Percentiles rank a stretch among this genome's conserved stretches.
These are phyloP conservation scores for Nemapogon koenigi DNA, from an alignment of 2,888 invertebrate species.

Conservation along the genomic window DNA sequence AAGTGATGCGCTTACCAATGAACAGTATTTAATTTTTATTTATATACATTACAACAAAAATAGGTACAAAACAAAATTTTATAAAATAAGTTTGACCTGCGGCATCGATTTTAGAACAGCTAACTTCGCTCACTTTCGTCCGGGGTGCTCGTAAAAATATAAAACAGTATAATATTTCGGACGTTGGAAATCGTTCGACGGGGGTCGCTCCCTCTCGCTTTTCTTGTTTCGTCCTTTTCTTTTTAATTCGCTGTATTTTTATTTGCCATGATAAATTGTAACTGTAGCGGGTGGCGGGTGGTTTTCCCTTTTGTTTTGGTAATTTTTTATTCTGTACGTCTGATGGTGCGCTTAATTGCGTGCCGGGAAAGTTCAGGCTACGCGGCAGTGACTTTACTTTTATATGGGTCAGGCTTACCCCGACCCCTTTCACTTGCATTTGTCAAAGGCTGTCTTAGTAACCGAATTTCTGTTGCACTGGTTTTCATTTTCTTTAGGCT, in stretches of 20 bases:
- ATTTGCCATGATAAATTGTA: slow-evolving; percentile 65
- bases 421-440: slow-evolving; percentile 42
- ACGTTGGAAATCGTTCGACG: slow-evolving; percentile 26
- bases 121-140: slow-evolving; percentile 24
- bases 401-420: slow-evolving; percentile 43
- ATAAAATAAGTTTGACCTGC: too few relatives aligned
- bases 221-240: slow-evolving; percentile 55
- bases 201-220: slow-evolving; percentile 41
- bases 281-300: slow-evolving; percentile 32
- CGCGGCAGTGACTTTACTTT: too few relatives aligned
- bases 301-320: slow-evolving; percentile 54
- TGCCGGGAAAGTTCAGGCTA: too few relatives aligned
- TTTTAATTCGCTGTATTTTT: slow-evolving; percentile 62
- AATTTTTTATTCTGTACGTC: slow-evolving; percentile 52
- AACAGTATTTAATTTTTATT: too few relatives aligned
- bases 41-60: too few relatives aligned
- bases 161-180: slow-evolving; percentile 41
- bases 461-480: background rate
- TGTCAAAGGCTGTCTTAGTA: slow-evolving; percentile 5
- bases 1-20: too few relatives aligned
- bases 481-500: too few relatives aligned
- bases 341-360: slow-evolving; percentile 52
- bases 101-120: slow-evolving; percentile 32
- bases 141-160: slow-evolving; percentile 35
- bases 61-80: too few relatives aligned